Conservation (phyloP, 2,888 invertebrate genomes). For the Vesta saturnalis region DNA sequence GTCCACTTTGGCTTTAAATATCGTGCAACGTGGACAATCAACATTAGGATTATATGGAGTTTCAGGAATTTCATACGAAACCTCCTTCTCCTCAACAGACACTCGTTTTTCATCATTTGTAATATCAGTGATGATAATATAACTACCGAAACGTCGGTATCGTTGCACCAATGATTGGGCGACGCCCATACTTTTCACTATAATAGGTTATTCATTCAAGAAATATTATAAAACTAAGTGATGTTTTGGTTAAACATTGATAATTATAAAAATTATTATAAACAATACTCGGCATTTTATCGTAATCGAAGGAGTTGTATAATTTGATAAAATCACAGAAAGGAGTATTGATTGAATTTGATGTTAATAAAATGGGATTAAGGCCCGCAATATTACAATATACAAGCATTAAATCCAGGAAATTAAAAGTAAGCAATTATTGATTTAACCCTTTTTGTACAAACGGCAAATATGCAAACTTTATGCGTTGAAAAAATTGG, state of each 20-base stretch:
- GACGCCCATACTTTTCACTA: conserved; percentile 11
- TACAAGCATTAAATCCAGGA: too few species aligned
- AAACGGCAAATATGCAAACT: too few species aligned
- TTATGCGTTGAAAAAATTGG: too few species aligned
- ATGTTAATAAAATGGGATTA: too few species aligned
- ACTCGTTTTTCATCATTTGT: conserved; percentile 19
- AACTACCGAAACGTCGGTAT: conserved; percentile 18
- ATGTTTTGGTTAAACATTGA: too few species aligned
- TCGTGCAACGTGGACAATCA: conserved; percentile 14
- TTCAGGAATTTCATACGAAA: neutral
- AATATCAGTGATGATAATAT: conserved; percentile 9
- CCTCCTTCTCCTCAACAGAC: conserved; percentile 12
- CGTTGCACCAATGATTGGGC: conserved; percentile 13
- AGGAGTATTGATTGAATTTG: too few species aligned
- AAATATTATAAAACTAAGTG: neutral
- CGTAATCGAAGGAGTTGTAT: neutral
- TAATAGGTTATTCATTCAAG: neutral
- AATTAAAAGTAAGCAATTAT: too few species aligned
- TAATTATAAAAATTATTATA: neutral
- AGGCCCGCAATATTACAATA: too few species aligned
- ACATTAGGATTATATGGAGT: neutral
- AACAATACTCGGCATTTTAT: neutral
- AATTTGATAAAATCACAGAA: too few species aligned
- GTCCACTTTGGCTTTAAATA: neutral
- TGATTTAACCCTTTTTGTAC: too few species aligned